These are phyloP conservation scores for Lophochroa leadbeateri DNA, from an alignment of 2,113 vertebrate species.

Conservation along the genomic window DNA sequence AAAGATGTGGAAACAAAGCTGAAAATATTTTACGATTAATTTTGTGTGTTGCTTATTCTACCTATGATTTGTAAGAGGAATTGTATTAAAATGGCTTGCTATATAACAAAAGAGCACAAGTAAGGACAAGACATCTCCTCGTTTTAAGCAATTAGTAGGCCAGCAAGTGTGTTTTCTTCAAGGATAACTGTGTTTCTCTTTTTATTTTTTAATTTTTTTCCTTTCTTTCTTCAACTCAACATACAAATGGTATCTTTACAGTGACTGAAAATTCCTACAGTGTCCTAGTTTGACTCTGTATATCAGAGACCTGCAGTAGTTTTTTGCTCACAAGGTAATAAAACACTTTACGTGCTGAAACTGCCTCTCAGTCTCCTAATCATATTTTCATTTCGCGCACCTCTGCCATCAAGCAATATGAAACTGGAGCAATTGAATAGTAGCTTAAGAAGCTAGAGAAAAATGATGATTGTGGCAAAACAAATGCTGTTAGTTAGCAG, in stretches of 20 bases:
- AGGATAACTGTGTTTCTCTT: background rate
- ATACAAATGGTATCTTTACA: background rate
- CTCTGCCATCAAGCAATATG: background rate
- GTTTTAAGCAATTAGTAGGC: background rate
- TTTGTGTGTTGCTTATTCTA: background rate
- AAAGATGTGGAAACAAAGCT: background rate
- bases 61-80: background rate
- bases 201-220: too few species aligned
- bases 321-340: background rate
- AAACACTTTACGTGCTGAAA: background rate
- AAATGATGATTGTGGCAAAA: background rate
- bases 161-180: background rate
- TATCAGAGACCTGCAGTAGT: background rate
- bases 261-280: background rate
- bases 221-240: background rate
- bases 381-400: background rate
- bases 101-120: background rate
- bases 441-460: background rate
- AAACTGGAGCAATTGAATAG: background rate
- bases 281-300: background rate
- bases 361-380: background rate
- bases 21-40: background rate
- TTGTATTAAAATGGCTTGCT: background rate
- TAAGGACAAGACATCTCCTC: background rate
- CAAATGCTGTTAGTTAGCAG: background rate